Evolutionary conservation across 2,113 vertebrate species (phyloP).

Genomic region (Hippocampus zosterae): DNA sequence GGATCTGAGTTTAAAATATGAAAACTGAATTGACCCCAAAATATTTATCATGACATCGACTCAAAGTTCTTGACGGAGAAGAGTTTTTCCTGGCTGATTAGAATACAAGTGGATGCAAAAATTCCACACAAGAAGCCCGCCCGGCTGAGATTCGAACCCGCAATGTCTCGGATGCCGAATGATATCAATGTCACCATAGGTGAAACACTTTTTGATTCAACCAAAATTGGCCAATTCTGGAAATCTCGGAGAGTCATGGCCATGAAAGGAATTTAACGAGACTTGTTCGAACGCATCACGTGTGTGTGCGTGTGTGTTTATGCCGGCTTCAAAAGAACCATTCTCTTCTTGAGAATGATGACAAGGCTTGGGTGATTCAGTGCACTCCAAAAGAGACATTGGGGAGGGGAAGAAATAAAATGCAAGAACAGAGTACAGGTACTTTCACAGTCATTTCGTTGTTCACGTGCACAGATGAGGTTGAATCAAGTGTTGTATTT

Average conservation of each 20-base stretch:
- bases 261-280: background rate
- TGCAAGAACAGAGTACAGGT: background rate
- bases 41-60: too few species aligned
- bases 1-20: too few species aligned
- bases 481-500: too few species aligned
- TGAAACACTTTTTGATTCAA: too few species aligned
- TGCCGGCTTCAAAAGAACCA: background rate
- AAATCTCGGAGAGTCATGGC: background rate
- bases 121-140: too few species aligned
- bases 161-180: background rate
- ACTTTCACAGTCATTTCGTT: background rate
- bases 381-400: background rate
- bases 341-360: background rate
- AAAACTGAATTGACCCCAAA: too few species aligned
- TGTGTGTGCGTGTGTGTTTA: too few species aligned
- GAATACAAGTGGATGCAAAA: too few species aligned
- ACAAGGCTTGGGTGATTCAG: conserved; percentile 1
- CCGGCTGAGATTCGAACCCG: too few species aligned
- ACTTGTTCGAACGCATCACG: background rate
- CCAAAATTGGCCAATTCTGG: background rate
- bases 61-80: too few species aligned
- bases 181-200: background rate
- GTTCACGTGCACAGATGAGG: background rate
- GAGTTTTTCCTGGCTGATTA: too few species aligned
- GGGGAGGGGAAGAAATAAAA: background rate